Evolutionary conservation across 2,113 vertebrate species (phyloP).

Genomic region (Corvus moneduloides): DNA sequence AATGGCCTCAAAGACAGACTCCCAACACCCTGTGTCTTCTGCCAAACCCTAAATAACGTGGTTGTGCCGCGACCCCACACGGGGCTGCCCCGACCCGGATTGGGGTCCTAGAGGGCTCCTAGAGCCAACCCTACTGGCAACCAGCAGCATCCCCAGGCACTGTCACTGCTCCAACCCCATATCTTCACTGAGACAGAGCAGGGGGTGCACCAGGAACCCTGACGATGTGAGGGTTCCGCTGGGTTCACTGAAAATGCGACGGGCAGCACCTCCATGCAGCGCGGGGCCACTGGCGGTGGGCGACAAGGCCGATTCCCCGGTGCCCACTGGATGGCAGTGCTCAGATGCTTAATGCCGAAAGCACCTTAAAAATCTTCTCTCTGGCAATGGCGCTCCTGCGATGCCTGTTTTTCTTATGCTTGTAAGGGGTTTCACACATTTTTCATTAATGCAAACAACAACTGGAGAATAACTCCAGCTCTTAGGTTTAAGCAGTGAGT

Average conservation of each 20-base stretch:
- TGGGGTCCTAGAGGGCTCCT: not conserved
- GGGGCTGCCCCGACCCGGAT: fast-evolving
- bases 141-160: fast-evolving
- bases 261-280: not conserved
- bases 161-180: not conserved
- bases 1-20: not conserved
- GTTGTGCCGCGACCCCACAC: fast-evolving
- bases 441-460: not conserved
- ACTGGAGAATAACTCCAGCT: not conserved
- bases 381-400: not conserved
- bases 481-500: not conserved
- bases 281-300: not conserved
- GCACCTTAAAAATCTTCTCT: not conserved
- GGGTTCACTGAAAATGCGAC: fast-evolving
- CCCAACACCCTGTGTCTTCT: not conserved
- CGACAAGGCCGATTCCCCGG: not conserved
- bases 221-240: too few relatives aligned
- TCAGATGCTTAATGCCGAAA: not conserved
- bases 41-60: not conserved
- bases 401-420: not conserved
- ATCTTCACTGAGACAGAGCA: not conserved
- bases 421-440: not conserved
- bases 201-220: not conserved
- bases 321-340: slow-evolving; percentile 43
- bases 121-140: not conserved